Evolutionary conservation across 2,888 invertebrate species (phyloP).

Genomic region (Calephelis perditalis): DNA sequence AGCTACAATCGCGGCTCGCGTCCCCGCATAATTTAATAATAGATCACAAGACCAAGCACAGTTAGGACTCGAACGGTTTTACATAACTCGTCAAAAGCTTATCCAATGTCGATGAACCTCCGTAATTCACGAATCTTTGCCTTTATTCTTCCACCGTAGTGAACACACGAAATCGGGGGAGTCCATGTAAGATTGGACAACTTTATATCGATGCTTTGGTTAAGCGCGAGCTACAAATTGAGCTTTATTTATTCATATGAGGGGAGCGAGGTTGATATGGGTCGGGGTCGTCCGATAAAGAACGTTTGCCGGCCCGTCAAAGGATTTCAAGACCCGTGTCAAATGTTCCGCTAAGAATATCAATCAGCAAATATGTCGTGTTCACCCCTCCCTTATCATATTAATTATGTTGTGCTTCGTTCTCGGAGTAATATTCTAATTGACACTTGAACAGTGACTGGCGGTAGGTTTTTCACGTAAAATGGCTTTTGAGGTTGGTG

Average conservation of each 20-base stretch:
- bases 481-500: too few species aligned
- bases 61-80: slow-evolving; percentile 44
- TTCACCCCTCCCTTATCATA: slow-evolving; percentile 20
- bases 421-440: slow-evolving; percentile 8
- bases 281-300: slow-evolving; percentile 69
- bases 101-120: slow-evolving; percentile 30
- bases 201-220: slow-evolving; percentile 55
- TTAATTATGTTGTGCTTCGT: slow-evolving; percentile 16
- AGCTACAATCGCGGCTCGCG: slow-evolving; percentile 20
- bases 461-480: too few species aligned
- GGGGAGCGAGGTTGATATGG: slow-evolving; percentile 67
- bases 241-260: slow-evolving; percentile 75
- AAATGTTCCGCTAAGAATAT: slow-evolving; percentile 43
- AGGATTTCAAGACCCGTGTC: slow-evolving; percentile 47
- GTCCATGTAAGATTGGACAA: slow-evolving; percentile 50
- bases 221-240: slow-evolving; percentile 70
- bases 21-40: slow-evolving; percentile 40
- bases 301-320: slow-evolving; percentile 55
- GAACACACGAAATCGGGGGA: slow-evolving; percentile 40
- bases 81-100: slow-evolving; percentile 44
- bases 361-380: slow-evolving; percentile 35
- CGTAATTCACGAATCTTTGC: slow-evolving; percentile 24
- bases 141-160: slow-evolving; percentile 30
- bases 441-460: slow-evolving; percentile 5
- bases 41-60: slow-evolving; percentile 39